These are phyloP conservation scores for Alligator mississippiensis DNA, from an alignment of 2,113 vertebrate genomes.

Conservation along the genomic window DNA sequence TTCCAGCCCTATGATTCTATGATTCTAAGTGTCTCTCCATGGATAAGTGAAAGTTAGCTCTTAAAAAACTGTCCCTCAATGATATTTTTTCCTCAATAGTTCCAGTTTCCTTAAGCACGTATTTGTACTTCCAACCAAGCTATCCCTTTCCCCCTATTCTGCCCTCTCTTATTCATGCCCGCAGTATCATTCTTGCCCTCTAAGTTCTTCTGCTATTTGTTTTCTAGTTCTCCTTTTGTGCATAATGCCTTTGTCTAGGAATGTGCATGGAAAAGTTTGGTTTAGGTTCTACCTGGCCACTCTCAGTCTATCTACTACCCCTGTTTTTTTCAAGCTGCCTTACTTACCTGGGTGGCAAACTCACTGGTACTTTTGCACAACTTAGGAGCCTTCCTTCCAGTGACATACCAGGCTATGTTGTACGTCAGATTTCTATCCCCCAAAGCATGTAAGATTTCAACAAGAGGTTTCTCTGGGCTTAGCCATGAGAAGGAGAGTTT, in stretches of 20 bases:
- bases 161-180: rapidly evolving
- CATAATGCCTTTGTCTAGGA: not conserved
- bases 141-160: not conserved
- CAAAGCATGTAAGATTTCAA: not conserved
- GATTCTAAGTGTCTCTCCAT: not conserved
- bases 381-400: not conserved
- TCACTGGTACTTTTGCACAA: not conserved
- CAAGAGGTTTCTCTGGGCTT: not conserved
- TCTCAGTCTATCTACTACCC: not conserved
- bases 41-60: not conserved
- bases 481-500: not conserved
- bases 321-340: not conserved
- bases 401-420: not conserved
- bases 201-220: not conserved
- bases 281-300: not conserved
- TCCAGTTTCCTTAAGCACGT: not conserved
- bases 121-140: not conserved
- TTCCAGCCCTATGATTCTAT: too few relatives aligned
- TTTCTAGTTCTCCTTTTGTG: not conserved
- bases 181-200: not conserved
- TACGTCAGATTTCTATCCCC: not conserved
- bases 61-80: not conserved
- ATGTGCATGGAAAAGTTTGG: not conserved
- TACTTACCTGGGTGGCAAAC: not conserved
- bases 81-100: not conserved